A percentile compares a stretch with the other conserved stretches of the same genome.
phyloP scores from a whole-genome alignment of 2,113 vertebrate species.

The Tyrannus savana region DNA sequence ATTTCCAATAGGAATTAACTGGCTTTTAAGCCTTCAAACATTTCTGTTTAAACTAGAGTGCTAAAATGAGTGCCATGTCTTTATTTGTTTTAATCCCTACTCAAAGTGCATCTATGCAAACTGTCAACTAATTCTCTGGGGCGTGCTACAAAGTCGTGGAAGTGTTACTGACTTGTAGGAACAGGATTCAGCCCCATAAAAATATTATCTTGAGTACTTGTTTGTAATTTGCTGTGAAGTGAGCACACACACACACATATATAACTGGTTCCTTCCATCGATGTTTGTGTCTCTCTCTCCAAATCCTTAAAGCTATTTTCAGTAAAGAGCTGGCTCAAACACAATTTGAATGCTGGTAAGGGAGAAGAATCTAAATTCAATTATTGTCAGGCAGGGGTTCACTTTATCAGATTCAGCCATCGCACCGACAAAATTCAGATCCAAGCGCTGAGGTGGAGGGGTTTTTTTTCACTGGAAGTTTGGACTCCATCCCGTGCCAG shows the following conservation, averaged over 20 bases:
- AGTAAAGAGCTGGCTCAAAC: neutral
- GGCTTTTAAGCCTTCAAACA: neutral
- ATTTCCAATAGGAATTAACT: constrained; percentile 23
- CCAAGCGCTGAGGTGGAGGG: neutral
- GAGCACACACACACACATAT: neutral
- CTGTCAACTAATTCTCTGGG: neutral
- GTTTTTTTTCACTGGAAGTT: neutral
- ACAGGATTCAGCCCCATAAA: neutral
- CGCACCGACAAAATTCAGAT: fast-evolving
- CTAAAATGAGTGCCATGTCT: neutral
- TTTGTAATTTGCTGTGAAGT: neutral
- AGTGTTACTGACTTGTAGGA: neutral
- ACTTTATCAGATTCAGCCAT: neutral
- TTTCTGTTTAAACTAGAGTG: neutral
- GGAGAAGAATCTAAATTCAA: neutral
- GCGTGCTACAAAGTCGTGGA: fast-evolving
- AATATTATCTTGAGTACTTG: neutral
- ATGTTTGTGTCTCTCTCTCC: fast-evolving
- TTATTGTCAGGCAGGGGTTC: neutral
- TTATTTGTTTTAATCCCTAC: neutral
- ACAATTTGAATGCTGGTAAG: neutral
- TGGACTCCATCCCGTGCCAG: neutral
- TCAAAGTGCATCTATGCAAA: neutral
- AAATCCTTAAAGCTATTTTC: neutral
- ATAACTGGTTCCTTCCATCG: neutral